phyloP scores from a whole-genome alignment of 2,888 invertebrate species.

The Punctoribates punctum region DNA sequence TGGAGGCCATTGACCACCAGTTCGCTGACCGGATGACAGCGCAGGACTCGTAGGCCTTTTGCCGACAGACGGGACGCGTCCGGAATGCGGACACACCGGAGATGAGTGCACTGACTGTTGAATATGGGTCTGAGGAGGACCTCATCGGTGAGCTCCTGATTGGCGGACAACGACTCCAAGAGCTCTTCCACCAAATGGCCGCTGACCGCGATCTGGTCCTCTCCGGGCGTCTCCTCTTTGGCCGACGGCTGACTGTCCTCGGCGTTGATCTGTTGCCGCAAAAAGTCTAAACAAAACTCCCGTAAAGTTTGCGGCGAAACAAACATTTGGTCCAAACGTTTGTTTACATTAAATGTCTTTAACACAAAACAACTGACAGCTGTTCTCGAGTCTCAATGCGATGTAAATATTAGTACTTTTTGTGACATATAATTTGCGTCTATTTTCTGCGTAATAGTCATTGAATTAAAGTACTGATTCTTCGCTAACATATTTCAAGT shows the following conservation, averaged over 20 bases:
- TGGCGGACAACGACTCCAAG: constrained; percentile 60
- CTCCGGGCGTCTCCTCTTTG: neutral
- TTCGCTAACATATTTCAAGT: too few species aligned
- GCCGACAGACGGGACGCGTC: constrained; percentile 61
- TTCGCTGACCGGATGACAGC: constrained; percentile 63
- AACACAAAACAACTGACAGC: too few species aligned
- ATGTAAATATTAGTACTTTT: too few species aligned
- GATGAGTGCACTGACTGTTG: constrained; percentile 60
- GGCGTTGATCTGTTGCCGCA: neutral
- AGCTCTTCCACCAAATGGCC: constrained; percentile 59
- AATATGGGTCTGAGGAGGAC: constrained; percentile 63
- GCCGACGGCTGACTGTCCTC: neutral
- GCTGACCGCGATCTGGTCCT: neutral
- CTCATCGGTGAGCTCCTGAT: constrained; percentile 61
- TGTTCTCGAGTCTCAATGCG: too few species aligned
- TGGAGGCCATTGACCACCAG: constrained; percentile 61
- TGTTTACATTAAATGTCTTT: neutral
- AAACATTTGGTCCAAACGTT: neutral
- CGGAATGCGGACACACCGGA: constrained; percentile 61
- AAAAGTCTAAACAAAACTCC: neutral
- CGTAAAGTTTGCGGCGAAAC: constrained; percentile 8
- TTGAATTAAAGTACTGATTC: too few species aligned
- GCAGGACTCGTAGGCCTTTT: constrained; percentile 62
- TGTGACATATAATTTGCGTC: too few species aligned
- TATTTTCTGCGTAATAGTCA: too few species aligned